These are phyloP conservation scores for Procapra przewalskii DNA, from an alignment of 2,113 vertebrate species.

Conservation along the genomic window DNA sequence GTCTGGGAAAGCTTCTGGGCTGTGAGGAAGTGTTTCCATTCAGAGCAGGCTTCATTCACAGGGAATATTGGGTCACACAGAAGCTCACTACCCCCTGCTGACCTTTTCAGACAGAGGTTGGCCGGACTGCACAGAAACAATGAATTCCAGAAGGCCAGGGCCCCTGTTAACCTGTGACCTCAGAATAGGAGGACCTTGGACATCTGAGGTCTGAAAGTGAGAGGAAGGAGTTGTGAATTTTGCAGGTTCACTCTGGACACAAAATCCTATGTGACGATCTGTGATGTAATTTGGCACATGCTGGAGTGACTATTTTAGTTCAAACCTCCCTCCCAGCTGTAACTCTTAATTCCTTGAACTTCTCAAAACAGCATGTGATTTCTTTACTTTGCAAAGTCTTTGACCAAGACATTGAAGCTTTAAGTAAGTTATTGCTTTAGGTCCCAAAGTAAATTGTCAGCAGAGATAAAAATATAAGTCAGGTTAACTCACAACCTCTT, in stretches of 20 bases:
- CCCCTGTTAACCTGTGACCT: slow-evolving; percentile 49
- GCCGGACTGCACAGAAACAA: neutral
- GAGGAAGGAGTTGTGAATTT: neutral
- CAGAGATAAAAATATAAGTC: neutral
- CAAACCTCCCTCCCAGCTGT: neutral
- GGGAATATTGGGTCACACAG: neutral
- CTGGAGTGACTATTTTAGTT: neutral
- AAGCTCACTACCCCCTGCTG: slow-evolving; percentile 23
- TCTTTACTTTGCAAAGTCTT: neutral
- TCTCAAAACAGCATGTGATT: neutral
- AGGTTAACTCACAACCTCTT: neutral
- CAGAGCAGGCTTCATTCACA: neutral
- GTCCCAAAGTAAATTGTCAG: neutral
- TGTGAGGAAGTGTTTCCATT: slow-evolving; percentile 19
- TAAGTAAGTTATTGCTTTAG: neutral
- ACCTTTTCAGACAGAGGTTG: slow-evolving; percentile 42
- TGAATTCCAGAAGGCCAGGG: slow-evolving; percentile 39
- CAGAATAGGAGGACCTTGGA: slow-evolving; percentile 45
- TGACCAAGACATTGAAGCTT: neutral
- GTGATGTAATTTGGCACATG: neutral
- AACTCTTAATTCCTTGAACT: neutral
- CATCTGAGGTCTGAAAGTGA: slow-evolving; percentile 8
- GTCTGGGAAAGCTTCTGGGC: neutral
- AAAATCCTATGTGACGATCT: neutral
- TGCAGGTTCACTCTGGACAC: neutral